Conservation (phyloP, 2,113 vertebrate species). For the Petroica traversi region DNA sequence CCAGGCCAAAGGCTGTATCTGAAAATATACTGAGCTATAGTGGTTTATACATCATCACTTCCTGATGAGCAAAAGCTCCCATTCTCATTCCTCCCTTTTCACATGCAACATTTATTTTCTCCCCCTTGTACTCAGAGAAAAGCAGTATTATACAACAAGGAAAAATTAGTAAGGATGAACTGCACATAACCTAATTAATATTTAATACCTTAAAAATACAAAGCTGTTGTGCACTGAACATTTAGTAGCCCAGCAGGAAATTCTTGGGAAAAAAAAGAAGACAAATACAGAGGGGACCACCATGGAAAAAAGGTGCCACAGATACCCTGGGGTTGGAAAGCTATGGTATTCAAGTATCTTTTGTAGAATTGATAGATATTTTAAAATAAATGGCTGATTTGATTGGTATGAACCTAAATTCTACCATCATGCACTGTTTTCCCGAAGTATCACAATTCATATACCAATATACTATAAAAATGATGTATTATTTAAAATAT, state of each 20-base stretch:
- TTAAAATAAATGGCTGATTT: background rate
- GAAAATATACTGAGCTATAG: background rate
- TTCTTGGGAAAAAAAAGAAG: background rate
- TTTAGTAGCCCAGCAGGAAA: background rate
- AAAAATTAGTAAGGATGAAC: background rate
- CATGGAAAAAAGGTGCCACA: background rate
- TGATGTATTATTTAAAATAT: accelerated
- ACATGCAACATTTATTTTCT: background rate
- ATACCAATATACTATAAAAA: background rate
- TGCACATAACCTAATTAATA: background rate
- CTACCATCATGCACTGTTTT: background rate
- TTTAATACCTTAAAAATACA: background rate
- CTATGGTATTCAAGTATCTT: background rate
- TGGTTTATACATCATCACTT: background rate
- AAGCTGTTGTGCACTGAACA: background rate
- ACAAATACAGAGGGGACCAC: background rate
- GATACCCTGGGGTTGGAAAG: background rate
- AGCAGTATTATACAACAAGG: background rate
- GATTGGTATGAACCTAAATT: background rate
- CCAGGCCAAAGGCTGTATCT: background rate
- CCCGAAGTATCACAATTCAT: background rate
- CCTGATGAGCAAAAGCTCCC: background rate
- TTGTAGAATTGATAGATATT: background rate
- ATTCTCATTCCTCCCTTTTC: background rate
- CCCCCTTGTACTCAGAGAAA: background rate